These are phyloP conservation scores for Crossaster papposus DNA, from an alignment of 53 echinoderm and acorn worm species.

Conservation along the genomic window DNA sequence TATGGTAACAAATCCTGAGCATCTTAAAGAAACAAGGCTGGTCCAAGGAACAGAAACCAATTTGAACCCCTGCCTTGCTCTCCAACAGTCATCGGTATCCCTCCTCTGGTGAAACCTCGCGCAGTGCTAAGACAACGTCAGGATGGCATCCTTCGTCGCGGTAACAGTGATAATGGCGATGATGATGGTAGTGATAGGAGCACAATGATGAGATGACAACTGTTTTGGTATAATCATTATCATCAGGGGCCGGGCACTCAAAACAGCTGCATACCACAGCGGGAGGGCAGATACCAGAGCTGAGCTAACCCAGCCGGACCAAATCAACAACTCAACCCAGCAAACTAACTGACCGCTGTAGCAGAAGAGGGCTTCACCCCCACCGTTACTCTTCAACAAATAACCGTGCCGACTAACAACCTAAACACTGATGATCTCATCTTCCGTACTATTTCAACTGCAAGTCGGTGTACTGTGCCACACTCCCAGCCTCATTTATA, in stretches of 20 bases:
- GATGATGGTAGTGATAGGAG: background rate
- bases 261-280: constrained; percentile 38
- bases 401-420: constrained; percentile 5
- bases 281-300: background rate
- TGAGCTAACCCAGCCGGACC: background rate
- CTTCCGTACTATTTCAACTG: background rate
- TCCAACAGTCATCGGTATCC: background rate
- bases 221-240: constrained; percentile 30
- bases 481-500: background rate
- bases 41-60: background rate
- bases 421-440: background rate
- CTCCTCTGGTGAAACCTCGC: background rate
- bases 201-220: constrained; percentile 29
- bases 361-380: background rate
- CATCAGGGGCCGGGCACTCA: constrained; percentile 5
- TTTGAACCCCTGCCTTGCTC: background rate
- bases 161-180: background rate
- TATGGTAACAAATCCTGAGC: too few relatives aligned
- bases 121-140: background rate
- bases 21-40: constrained; percentile 6
- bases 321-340: constrained; percentile 26
- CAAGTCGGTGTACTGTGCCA: background rate
- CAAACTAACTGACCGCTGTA: background rate
- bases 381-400: background rate
- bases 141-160: constrained; percentile 5